A percentile compares a stretch with the other conserved stretches of the same genome.
phyloP scores from a whole-genome alignment of 53 echinoderm and acorn worm genomes.

The Luidia sarsii region DNA sequence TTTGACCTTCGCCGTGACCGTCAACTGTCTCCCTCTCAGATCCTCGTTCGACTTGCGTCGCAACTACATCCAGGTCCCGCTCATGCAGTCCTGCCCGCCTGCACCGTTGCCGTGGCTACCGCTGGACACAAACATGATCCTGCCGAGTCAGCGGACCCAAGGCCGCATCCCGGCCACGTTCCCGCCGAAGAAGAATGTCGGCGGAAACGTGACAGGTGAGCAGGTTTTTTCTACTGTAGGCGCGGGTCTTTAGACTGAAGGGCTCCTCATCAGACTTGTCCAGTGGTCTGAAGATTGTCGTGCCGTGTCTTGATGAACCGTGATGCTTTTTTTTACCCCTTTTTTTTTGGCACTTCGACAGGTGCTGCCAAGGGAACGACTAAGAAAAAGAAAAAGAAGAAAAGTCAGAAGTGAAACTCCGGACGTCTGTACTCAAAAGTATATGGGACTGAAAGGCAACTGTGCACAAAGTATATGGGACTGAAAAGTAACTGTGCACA shows the following conservation, averaged over 20 bases:
- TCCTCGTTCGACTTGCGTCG: slow-evolving; percentile 1
- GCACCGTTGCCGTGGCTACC: slow-evolving; percentile 56
- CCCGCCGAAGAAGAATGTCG: slow-evolving; percentile 20
- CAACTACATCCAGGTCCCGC: slow-evolving; percentile 2
- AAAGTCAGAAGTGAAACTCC: slow-evolving; percentile 8
- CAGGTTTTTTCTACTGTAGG: no score
- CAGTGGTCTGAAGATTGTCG: no score
- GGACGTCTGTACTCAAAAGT: no score
- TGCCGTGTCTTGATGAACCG: no score
- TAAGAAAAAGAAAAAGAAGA: slow-evolving; percentile 40
- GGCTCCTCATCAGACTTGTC: no score
- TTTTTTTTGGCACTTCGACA: no score
- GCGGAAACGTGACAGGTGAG: not conserved
- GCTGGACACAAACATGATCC: slow-evolving; percentile 47
- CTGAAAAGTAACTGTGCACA: no score
- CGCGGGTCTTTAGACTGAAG: no score
- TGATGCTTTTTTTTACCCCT: no score
- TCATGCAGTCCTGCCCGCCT: slow-evolving; percentile 27
- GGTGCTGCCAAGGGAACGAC: slow-evolving; percentile 1
- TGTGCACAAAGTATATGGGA: no score
- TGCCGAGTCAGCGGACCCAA: not conserved
- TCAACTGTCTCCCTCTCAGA: not conserved
- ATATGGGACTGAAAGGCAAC: no score
- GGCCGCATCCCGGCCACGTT: slow-evolving; percentile 59
- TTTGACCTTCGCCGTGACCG: no score